These are phyloP conservation scores for Melikaiella ostensackeni DNA, from an alignment of 2,888 invertebrate species.

Conservation along the genomic window DNA sequence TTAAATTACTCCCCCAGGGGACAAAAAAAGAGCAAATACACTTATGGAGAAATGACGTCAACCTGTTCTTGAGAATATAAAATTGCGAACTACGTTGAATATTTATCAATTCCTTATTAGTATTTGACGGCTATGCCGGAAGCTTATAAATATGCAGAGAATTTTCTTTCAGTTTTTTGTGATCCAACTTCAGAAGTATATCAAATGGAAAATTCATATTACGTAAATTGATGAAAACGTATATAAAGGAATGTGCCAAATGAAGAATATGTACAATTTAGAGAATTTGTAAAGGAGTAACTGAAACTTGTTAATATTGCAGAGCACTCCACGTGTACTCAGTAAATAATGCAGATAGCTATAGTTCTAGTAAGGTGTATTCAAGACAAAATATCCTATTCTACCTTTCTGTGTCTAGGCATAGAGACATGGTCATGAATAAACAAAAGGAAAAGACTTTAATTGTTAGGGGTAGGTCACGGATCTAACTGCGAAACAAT, in stretches of 20 bases:
- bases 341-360: constrained; percentile 10
- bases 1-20: neutral
- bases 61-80: neutral
- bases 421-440: neutral
- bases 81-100: neutral
- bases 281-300: neutral
- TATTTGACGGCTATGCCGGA: neutral
- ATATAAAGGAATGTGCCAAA: neutral
- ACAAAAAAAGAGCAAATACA: neutral
- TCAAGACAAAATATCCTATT: constrained; percentile 6
- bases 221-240: neutral
- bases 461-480: constrained; percentile 53
- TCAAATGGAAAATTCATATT: neutral
- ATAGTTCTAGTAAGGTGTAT: neutral
- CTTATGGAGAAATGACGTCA: neutral
- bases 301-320: neutral
- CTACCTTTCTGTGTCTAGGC: constrained; percentile 5
- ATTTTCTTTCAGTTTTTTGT: neutral
- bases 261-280: neutral
- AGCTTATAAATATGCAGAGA: neutral
- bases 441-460: constrained; percentile 44
- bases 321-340: neutral
- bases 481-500: constrained; percentile 59
- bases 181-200: neutral
- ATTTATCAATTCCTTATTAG: constrained; percentile 1